Percentiles rank a stretch among this genome's conserved stretches.
phyloP scores from a whole-genome alignment of 2,797 vertebrate genomes.

The Liparis tanakae region DNA sequence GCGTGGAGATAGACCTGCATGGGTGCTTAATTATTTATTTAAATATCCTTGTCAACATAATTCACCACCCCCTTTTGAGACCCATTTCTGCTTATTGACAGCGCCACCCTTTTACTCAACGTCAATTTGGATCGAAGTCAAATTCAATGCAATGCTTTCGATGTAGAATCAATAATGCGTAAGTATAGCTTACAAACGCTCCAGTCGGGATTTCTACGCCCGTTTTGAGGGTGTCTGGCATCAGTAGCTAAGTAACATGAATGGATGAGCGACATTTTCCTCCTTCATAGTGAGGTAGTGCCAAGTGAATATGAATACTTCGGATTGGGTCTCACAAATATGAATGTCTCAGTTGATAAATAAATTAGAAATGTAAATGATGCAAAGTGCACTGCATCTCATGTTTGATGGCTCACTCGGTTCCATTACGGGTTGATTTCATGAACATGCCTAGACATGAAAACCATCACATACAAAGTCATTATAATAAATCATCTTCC shows the following conservation, averaged over 20 bases:
- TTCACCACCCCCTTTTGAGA: constrained; percentile 52
- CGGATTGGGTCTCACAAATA: constrained; percentile 8
- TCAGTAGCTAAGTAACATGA: constrained; percentile 54
- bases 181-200: constrained; percentile 27
- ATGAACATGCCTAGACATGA: constrained; percentile 48
- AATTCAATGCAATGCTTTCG: constrained; percentile 37
- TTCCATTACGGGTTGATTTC: constrained; percentile 50
- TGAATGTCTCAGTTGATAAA: constrained; percentile 36
- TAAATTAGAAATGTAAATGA: constrained; percentile 46
- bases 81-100: constrained; percentile 23
- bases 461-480: constrained; percentile 51
- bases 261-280: constrained; percentile 57
- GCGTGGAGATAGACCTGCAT: constrained; percentile 70
- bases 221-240: constrained; percentile 64
- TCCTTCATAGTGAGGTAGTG: constrained; percentile 29
- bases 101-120: constrained; percentile 37
- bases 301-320: constrained; percentile 26
- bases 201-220: constrained; percentile 61
- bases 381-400: constrained; percentile 41
- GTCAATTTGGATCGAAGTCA: constrained; percentile 34
- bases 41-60: constrained; percentile 75
- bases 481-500: constrained; percentile 54
- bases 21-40: constrained; percentile 82
- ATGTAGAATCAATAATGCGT: constrained; percentile 50
- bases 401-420: constrained; percentile 32